Conservation (phyloP, 2,797 vertebrate genomes). For the Pseudomugil tenellus region DNA sequence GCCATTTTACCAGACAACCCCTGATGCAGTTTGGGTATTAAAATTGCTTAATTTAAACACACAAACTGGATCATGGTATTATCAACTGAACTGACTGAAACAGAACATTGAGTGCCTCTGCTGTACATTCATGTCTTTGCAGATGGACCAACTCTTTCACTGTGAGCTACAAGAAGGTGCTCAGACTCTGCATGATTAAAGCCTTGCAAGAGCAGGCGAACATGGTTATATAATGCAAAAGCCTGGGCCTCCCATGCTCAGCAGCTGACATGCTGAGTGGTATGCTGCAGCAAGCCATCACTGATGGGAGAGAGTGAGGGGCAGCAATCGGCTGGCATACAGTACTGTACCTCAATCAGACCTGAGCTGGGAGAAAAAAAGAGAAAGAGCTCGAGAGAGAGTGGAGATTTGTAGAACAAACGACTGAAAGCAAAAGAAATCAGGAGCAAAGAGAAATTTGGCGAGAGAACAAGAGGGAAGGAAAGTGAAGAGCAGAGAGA, state of each 20-base stretch:
- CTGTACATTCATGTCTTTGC: conserved; percentile 72
- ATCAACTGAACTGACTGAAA: conserved; percentile 66
- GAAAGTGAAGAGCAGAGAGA: conserved; percentile 19
- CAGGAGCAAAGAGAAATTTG: conserved; percentile 33
- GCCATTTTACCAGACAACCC: conserved; percentile 46
- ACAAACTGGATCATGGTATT: conserved; percentile 52
- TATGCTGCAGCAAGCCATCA: conserved; percentile 75
- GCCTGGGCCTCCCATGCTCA: conserved; percentile 77
- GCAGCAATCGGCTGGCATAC: conserved; percentile 76
- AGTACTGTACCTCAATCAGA: conserved; percentile 80
- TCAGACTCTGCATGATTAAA: conserved; percentile 78
- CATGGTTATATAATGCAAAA: conserved; percentile 78
- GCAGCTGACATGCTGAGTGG: conserved; percentile 79
- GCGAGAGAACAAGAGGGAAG: conserved; percentile 45
- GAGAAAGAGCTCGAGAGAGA: conserved; percentile 28
- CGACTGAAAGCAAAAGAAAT: conserved; percentile 40
- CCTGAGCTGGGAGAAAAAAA: conserved; percentile 66
- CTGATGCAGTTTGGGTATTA: conserved; percentile 53
- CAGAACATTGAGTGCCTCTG: conserved; percentile 62
- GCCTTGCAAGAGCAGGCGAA: conserved; percentile 74
- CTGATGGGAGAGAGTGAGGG: conserved; percentile 70
- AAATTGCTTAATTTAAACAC: conserved; percentile 51
- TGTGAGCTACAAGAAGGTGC: conserved; percentile 73
- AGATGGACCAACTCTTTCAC: conserved; percentile 73
- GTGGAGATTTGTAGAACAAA: conserved; percentile 9